Evolutionary conservation across 2,888 invertebrate species (phyloP).

Genomic region (Marasmarcha lunaedactyla): DNA sequence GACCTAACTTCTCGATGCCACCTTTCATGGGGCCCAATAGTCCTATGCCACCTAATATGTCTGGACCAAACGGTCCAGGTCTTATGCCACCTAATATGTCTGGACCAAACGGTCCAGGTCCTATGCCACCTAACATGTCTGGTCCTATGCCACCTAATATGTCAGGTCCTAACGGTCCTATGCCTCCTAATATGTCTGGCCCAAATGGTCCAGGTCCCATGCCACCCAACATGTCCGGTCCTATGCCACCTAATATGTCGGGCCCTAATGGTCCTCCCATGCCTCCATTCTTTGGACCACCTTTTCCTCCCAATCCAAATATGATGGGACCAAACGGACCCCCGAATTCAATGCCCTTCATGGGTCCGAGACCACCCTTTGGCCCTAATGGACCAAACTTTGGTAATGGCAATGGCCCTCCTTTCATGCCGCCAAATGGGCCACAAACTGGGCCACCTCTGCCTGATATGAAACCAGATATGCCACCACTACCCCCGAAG

Average conservation of each 20-base stretch:
- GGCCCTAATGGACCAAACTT: conserved; percentile 45
- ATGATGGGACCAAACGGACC: too few species aligned
- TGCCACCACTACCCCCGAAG: background rate
- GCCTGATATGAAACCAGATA: conserved; percentile 57
- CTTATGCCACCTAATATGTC: conserved; percentile 33
- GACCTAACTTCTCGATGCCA: conserved; percentile 44
- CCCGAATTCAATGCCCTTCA: conserved; percentile 43
- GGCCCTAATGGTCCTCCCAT: conserved; percentile 35
- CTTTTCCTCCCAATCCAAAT: too few species aligned
- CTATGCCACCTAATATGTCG: conserved; percentile 24
- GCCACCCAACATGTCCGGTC: too few species aligned
- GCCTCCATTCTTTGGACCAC: too few species aligned
- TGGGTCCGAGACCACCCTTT: conserved; percentile 48
- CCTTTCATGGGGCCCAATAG: conserved; percentile 54
- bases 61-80: conserved; percentile 17
- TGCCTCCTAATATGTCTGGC: conserved; percentile 31
- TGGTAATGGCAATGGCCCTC: conserved; percentile 31
- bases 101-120: conserved; percentile 29
- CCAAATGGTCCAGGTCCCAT: conserved; percentile 28
- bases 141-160: conserved; percentile 15
- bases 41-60: conserved; percentile 19
- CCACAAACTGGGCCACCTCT: conserved; percentile 61
- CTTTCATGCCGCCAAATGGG: conserved; percentile 39
- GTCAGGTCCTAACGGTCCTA: conserved; percentile 18
- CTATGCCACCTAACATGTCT: conserved; percentile 19